Conservation (phyloP, 2,888 invertebrate genomes). For the Trichopria drosophilae region DNA sequence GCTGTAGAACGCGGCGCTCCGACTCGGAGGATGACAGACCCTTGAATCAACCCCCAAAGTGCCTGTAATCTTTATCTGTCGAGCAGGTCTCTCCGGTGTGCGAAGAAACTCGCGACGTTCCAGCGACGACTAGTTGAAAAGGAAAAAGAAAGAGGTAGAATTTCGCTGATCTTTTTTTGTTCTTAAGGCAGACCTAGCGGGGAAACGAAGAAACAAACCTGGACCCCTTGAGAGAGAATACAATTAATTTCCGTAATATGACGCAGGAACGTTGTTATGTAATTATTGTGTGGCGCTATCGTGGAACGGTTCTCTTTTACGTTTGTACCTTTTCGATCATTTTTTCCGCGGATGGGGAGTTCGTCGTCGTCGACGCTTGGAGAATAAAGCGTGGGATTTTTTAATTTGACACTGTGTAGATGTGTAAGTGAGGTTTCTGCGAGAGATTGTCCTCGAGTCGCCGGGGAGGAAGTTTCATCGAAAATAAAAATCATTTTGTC, state of each 20-base stretch:
- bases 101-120: slow-evolving; percentile 24
- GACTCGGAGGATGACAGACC: slow-evolving; percentile 45
- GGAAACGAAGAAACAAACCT: no score
- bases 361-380: slow-evolving; percentile 8
- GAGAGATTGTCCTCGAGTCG: slow-evolving; percentile 22
- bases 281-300: slow-evolving; percentile 31
- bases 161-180: slow-evolving; percentile 5
- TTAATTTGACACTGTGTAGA: slow-evolving; percentile 24
- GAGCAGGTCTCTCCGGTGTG: no score
- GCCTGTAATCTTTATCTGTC: slow-evolving; percentile 52
- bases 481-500: slow-evolving; percentile 30
- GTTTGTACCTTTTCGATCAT: slow-evolving; percentile 33
- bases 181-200: slow-evolving; percentile 3
- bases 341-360: neutral
- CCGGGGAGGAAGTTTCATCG: slow-evolving; percentile 22
- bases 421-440: slow-evolving; percentile 17
- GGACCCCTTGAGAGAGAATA: slow-evolving; percentile 1
- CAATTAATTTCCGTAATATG: slow-evolving; percentile 13
- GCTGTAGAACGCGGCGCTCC: slow-evolving; percentile 7
- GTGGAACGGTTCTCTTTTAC: slow-evolving; percentile 38
- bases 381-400: slow-evolving; percentile 6
- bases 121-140: slow-evolving; percentile 8
- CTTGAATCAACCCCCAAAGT: slow-evolving; percentile 45
- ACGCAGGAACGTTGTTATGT: slow-evolving; percentile 26
- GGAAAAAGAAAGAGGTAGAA: slow-evolving; percentile 1